Conservation (phyloP, 2,113 vertebrate species). For the Setophaga kirtlandii region DNA sequence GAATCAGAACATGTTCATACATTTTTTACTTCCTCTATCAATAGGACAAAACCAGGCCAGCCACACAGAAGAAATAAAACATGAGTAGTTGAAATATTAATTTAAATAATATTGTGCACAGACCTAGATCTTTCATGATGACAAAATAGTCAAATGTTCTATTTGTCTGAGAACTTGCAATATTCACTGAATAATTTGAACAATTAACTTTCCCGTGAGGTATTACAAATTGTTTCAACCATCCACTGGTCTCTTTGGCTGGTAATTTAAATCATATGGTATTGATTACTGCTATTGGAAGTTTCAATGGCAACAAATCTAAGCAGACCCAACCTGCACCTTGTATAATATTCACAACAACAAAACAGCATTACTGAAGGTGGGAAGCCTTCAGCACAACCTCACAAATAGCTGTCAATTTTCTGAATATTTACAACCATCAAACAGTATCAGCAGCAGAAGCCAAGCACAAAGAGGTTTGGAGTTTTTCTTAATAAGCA, state of each 20-base stretch:
- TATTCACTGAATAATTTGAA: background rate
- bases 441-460: background rate
- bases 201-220: background rate
- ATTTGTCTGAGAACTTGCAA: slow-evolving; percentile 8
- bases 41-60: background rate
- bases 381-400: background rate
- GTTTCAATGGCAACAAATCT: background rate
- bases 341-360: background rate
- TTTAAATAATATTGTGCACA: background rate
- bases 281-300: background rate
- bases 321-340: background rate
- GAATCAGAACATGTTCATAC: slow-evolving; percentile 13
- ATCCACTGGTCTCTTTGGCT: background rate
- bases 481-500: background rate
- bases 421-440: background rate
- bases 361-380: background rate
- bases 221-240: background rate
- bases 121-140: background rate
- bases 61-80: slow-evolving; percentile 11
- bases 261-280: background rate
- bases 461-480: background rate
- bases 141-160: background rate
- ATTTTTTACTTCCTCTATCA: slow-evolving; percentile 12
- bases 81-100: background rate
- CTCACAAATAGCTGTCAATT: background rate